Conservation (phyloP, 1,140 invertebrate species). For the Lordiphosa mommai region DNA sequence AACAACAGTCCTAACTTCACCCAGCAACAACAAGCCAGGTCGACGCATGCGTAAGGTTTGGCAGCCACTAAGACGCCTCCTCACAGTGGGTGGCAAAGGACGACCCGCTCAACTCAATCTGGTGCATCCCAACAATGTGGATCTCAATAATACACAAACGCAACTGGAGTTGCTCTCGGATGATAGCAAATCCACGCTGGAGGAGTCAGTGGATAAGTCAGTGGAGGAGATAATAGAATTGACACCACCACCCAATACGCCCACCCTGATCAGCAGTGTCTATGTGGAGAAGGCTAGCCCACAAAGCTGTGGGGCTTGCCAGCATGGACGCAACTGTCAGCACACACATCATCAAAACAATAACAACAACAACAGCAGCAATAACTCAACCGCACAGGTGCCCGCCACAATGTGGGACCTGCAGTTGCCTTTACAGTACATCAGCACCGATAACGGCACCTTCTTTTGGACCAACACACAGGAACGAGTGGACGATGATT, state of each 20-base stretch:
- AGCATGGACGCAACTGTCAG: conserved; percentile 74
- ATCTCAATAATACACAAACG: conserved; percentile 68
- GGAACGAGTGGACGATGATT: conserved; percentile 66
- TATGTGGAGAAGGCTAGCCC: conserved; percentile 59
- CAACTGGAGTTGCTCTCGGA: conserved; percentile 15
- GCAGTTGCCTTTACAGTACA: conserved; percentile 60
- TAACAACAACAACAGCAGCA: conserved; percentile 11
- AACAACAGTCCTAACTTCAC: conserved; percentile 5
- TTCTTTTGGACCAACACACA: conserved; percentile 73
- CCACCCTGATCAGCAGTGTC: conserved; percentile 62
- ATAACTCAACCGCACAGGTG: conserved; percentile 18
- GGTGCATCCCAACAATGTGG: conserved; percentile 73
- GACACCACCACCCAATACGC: conserved; percentile 61
- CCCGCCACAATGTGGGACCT: conserved; percentile 34
- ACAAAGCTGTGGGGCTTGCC: conserved; percentile 53
- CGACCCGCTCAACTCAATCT: conserved; percentile 26
- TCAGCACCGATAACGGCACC: conserved; percentile 73
- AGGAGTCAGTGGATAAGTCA: conserved; percentile 25
- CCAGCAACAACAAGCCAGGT: conserved; percentile 11
- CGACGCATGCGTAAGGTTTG: conserved; percentile 67
- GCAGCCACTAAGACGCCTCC: conserved; percentile 57
- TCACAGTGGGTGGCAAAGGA: conserved; percentile 60
- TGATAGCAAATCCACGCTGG: conserved; percentile 38
- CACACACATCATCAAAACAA: conserved; percentile 47
- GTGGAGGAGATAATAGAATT: conserved; percentile 29